Conservation (phyloP, 2,888 invertebrate species). For the Pandemis corylana region DNA sequence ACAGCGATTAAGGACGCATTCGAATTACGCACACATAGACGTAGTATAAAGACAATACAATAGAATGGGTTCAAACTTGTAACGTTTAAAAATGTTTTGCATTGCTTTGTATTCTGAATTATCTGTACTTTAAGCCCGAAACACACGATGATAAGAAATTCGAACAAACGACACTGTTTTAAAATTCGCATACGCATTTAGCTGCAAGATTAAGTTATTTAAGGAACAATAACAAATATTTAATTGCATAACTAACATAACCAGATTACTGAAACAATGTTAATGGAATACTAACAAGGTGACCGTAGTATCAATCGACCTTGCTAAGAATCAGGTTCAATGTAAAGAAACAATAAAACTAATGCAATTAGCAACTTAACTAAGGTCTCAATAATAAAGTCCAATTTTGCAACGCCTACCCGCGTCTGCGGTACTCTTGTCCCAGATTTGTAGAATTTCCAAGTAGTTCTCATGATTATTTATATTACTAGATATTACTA, state of each 20-base stretch:
- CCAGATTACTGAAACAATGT: background rate
- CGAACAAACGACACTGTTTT: background rate
- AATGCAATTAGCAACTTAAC: background rate
- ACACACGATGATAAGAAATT: background rate
- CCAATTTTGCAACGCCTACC: background rate
- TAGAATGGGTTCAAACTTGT: too few relatives aligned
- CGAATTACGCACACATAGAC: too few relatives aligned
- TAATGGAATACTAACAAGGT: constrained; percentile 10
- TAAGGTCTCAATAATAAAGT: constrained; percentile 14
- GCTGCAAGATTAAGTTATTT: background rate
- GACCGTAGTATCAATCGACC: constrained; percentile 16
- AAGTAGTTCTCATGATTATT: constrained; percentile 32
- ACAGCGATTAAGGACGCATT: too few relatives aligned
- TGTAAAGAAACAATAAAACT: constrained; percentile 17
- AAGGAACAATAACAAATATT: background rate
- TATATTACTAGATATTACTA: too few relatives aligned
- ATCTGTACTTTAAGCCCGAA: too few relatives aligned
- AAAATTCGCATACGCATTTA: too few relatives aligned
- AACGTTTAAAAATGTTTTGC: too few relatives aligned
- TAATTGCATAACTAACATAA: constrained; percentile 2
- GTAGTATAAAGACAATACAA: too few relatives aligned
- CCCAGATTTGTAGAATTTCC: constrained; percentile 20
- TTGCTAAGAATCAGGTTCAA: constrained; percentile 33
- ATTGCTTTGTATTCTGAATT: too few relatives aligned
- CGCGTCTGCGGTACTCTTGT: background rate